phyloP scores from a whole-genome alignment of 2,888 invertebrate genomes.

The Drosophila formosana region DNA sequence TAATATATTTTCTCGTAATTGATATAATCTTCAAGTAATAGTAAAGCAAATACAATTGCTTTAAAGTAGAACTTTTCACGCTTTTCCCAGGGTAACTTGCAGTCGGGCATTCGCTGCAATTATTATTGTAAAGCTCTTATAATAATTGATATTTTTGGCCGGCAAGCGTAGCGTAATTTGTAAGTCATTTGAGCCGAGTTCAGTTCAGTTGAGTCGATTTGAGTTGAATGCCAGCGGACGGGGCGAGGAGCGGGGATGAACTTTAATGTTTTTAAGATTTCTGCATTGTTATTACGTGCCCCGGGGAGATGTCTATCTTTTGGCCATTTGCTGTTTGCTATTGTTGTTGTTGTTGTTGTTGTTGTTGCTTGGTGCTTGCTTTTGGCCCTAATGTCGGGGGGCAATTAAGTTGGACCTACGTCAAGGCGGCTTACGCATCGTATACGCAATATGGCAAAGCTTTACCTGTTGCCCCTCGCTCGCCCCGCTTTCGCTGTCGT shows the following conservation, averaged over 20 bases:
- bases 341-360: conserved; percentile 3
- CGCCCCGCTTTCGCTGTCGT: not conserved
- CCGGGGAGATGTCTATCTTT: conserved; percentile 25
- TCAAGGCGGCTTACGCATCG: conserved; percentile 13
- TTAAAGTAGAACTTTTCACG: no score
- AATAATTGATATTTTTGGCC: conserved; percentile 53
- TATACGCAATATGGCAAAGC: conserved; percentile 28
- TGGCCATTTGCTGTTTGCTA: conserved; percentile 14
- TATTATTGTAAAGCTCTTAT: conserved; percentile 34
- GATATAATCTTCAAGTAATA: no score
- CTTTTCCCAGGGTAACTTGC: not conserved
- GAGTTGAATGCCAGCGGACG: conserved; percentile 20
- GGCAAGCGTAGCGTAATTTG: conserved; percentile 36
- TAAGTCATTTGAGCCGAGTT: conserved; percentile 24
- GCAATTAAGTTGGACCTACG: conserved; percentile 11
- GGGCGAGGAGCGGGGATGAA: not conserved
- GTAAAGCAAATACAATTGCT: no score
- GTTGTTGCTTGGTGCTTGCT: not conserved
- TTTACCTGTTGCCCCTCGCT: conserved; percentile 26
- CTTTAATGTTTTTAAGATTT: conserved; percentile 32
- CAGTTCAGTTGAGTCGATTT: conserved; percentile 12
- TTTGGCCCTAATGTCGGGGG: conserved; percentile 13
- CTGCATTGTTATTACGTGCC: conserved; percentile 19
- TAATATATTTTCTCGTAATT: no score
- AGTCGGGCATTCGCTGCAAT: conserved; percentile 3